These are phyloP conservation scores for Tenrec ecaudatus DNA, from an alignment of 2,113 vertebrate genomes.

Conservation along the genomic window DNA sequence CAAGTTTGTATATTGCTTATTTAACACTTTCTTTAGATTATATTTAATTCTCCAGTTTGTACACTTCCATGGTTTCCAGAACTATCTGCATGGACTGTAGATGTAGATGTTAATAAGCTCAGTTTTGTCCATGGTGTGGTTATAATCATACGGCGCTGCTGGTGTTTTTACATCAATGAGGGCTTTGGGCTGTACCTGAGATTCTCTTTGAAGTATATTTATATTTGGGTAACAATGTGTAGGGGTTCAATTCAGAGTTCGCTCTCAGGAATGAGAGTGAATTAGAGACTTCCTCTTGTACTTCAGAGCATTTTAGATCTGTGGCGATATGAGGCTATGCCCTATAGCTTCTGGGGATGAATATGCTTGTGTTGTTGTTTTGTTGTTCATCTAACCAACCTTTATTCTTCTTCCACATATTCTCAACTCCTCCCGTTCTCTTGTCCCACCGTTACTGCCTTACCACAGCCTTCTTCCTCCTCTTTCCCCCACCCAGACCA, in stretches of 20 bases:
- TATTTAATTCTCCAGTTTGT: not conserved
- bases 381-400: not conserved
- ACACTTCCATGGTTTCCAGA: not conserved
- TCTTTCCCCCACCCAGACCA: not conserved
- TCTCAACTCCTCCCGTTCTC: not conserved
- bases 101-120: not conserved
- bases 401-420: not conserved
- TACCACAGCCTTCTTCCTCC: not conserved
- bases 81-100: not conserved
- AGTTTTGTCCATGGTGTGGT: not conserved
- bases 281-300: not conserved
- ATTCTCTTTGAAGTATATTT: not conserved
- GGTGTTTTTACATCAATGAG: not conserved
- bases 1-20: not conserved
- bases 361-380: constrained; percentile 3
- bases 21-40: not conserved
- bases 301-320: not conserved
- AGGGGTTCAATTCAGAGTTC: not conserved
- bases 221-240: not conserved
- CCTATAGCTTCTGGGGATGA: not conserved
- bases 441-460: not conserved
- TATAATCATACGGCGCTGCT: not conserved
- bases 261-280: constrained; percentile 1
- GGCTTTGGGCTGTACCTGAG: not conserved
- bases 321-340: not conserved